Evolutionary conservation across 2,113 vertebrate species (phyloP).

Genomic region (Amphiprion ocellaris): DNA sequence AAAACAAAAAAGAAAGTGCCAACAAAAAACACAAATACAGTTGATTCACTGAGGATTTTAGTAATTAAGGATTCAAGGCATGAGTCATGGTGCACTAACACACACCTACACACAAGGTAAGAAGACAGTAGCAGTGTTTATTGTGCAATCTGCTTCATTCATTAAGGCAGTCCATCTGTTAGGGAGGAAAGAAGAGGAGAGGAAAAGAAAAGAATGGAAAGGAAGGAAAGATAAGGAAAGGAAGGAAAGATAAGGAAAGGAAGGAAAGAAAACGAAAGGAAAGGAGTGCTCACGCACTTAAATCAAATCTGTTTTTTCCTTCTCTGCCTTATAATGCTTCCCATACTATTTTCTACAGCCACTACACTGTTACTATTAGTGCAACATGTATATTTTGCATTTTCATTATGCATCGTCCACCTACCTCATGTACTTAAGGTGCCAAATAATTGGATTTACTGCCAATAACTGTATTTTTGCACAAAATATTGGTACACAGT

Average conservation of each 20-base stretch:
- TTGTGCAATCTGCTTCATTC: constrained; percentile 39
- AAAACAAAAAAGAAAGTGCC: background rate
- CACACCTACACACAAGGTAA: background rate
- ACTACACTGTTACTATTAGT: no score
- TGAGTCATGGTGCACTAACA: background rate
- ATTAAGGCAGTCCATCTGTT: constrained; percentile 66
- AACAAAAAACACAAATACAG: background rate
- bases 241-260: background rate
- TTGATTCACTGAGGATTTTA: background rate
- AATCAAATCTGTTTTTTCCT: no score
- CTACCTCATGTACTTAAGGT: no score
- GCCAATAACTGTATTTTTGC: no score
- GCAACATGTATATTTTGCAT: no score
- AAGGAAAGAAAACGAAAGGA: no score
- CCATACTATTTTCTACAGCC: no score
- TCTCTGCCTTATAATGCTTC: no score
- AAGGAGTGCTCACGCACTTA: no score
- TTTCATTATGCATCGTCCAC: no score
- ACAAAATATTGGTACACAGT: no score
- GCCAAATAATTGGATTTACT: no score
- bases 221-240: background rate
- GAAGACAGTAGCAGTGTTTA: constrained; percentile 16
- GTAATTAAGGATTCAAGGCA: constrained; percentile 3
- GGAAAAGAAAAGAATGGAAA: background rate
- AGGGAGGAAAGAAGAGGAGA: background rate